Evolutionary conservation across 2,113 vertebrate genomes (phyloP), one percentile per base, ranked within the genome.

Genomic region (Poeciliopsis occidentalis): DNA sequence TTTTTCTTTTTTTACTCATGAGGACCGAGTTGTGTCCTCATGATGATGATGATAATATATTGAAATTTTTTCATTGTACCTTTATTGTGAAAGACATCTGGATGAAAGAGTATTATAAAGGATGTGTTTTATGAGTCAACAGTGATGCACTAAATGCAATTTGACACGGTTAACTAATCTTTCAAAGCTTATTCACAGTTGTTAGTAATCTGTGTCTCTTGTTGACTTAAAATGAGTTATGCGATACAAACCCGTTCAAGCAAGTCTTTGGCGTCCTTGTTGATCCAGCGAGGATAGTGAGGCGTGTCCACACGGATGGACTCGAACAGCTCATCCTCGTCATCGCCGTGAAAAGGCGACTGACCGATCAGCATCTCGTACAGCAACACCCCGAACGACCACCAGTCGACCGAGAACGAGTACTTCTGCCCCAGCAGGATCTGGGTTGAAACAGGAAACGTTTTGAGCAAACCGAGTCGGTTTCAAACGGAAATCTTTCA

Each of bases 301-400:
- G 98, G 98, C 0, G 93, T 96, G 83, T 99, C 98, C 91, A 97
- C 95, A 8, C 97, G 95, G 87, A 99, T 99, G 2, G 98, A 99
- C 92, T 99, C 97, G 15, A 99, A 99, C 79, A 99, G 84, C 44
- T 99, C 98, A 12, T 99, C 98, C 71, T 99, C 98, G 67, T 99
- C 97, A 0, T 99, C 98, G 2, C 98, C 98, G 0, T 99, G 98
- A 94, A 98, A 99, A 0, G 98, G 98, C 1, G 98, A 99, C 79
- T 99, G 98, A 31, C 98, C 98, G 17, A 99, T 95, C 31, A 99
- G 94, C 98, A 99, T 99, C 92, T 99, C 98, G 0, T 98, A 99
- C 2, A 99, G 93, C 78, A 99, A 90, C 70, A 99, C 98, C 15
- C 98, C 98, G 1, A 98, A 99, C 0, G 98, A 99, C 98, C 98